phyloP scores from a whole-genome alignment of 1,140 invertebrate species.

The Pseudomyrmex gracilis region DNA sequence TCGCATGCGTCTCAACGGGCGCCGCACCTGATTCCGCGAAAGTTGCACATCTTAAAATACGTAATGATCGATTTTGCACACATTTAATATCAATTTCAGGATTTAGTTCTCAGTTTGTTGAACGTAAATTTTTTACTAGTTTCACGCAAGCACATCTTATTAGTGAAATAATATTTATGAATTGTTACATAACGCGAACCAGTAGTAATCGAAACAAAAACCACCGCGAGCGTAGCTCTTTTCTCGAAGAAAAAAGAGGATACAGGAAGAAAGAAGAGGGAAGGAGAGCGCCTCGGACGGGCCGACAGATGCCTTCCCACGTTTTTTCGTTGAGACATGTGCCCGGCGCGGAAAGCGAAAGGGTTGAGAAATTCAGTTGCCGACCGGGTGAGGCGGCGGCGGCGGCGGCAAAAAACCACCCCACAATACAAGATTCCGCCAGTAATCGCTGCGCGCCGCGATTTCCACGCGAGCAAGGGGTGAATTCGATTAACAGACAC shows the following conservation, averaged over 20 bases:
- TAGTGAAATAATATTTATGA: background rate
- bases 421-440: slow-evolving; percentile 74
- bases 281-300: slow-evolving; percentile 58
- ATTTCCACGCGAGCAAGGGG: slow-evolving; percentile 73
- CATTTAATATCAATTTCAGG: background rate
- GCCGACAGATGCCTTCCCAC: slow-evolving; percentile 82
- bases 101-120: background rate
- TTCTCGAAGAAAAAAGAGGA: slow-evolving; percentile 19
- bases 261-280: slow-evolving; percentile 57
- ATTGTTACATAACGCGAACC: slow-evolving; percentile 54
- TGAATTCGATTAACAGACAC: slow-evolving; percentile 83
- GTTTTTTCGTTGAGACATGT: slow-evolving; percentile 83
- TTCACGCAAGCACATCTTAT: too few species aligned
- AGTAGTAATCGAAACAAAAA: slow-evolving; percentile 51
- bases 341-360: slow-evolving; percentile 79
- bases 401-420: slow-evolving; percentile 67
- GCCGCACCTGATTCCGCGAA: slow-evolving; percentile 66
- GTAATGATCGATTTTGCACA: background rate
- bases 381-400: slow-evolving; percentile 31
- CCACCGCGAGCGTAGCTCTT: background rate
- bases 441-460: slow-evolving; percentile 71
- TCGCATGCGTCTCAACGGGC: slow-evolving; percentile 24
- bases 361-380: slow-evolving; percentile 81
- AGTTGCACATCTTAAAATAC: background rate
- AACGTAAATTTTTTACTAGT: background rate